phyloP scores from a whole-genome alignment of 1,140 invertebrate species.

The Musca domestica region DNA sequence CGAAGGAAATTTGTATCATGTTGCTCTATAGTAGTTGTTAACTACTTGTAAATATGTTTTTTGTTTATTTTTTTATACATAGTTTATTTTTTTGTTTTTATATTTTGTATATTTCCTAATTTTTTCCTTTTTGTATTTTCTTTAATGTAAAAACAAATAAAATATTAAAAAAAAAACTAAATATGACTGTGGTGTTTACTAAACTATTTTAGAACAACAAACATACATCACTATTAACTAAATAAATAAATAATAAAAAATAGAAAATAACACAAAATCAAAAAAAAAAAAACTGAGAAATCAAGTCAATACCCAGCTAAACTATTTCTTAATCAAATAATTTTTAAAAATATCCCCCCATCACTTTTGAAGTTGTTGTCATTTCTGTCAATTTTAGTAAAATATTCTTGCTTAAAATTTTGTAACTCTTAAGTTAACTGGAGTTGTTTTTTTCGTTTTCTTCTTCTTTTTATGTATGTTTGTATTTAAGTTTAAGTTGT shows the following conservation, averaged over 20 bases:
- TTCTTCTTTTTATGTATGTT: background rate
- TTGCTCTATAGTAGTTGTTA: conserved; percentile 3
- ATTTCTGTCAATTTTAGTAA: background rate
- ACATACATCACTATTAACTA: too few species aligned
- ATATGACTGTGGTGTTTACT: conserved; percentile 53
- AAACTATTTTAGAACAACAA: conserved; percentile 41
- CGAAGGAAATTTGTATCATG: background rate
- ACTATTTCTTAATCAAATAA: background rate
- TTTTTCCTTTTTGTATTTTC: background rate
- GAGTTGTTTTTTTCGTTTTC: too few species aligned
- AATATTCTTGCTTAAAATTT: background rate
- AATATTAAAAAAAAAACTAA: conserved; percentile 27
- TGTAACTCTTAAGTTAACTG: conserved; percentile 6
- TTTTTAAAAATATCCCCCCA: background rate
- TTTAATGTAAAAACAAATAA: too few species aligned
- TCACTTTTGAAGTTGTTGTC: conserved; percentile 26
- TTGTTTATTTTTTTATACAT: conserved; percentile 36
- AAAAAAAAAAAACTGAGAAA: background rate
- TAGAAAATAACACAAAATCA: background rate
- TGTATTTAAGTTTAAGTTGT: conserved; percentile 10
- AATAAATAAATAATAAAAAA: background rate
- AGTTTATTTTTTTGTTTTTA: conserved; percentile 24
- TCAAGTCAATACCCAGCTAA: background rate
- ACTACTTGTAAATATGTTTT: conserved; percentile 24
- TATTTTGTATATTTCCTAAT: background rate